Evolutionary conservation across 2,113 vertebrate genomes (phyloP), one percentile per base, ranked within the genome.

Genomic region (Bubo bubo): DNA sequence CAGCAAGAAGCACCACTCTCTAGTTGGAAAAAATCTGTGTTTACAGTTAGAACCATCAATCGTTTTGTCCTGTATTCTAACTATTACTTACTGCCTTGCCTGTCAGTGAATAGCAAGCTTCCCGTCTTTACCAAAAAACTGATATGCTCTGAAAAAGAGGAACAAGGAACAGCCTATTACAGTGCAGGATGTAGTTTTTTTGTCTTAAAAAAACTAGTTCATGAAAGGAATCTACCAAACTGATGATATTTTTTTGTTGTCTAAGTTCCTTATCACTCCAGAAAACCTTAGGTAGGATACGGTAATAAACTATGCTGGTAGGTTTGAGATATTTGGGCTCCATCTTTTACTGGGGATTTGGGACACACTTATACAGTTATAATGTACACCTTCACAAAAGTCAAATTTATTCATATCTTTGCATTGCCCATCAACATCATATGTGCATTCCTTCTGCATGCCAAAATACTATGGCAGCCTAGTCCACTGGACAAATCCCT

Each of bases 21-120:
- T 90, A 47, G 37, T 53, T 88, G 71, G 81, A 95, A 97, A 92
- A 92, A 81, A 35, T 81, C 72, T 73, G 60, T 96, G 56, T 94
- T 97, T 97, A 86, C 90, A 20, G 62, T 92, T 67, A 94, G 90
- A 81, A 73, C 35, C 1, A 19, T 94, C 91, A 94, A 59, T 97
- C 74, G 82, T 93, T 91, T 83, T 45, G 10, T 79, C 86, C 10
- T 92, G 71, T 92, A 35, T 94, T 95, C 94, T 93, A 71, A 55
- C 10, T 74, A 26, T 84, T 97, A 72, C 58, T 93, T 96, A 86
- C 41, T 93, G 70, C 34, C 23, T 3, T 94, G 50, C 30, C 47
- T 95, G 66, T 88, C 85, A 92, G 56, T 74, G 90, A 94, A 68
- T 28, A 67, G 59, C 64, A 87, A 85, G 17, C 55, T 94, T 75